Base-by-base conservation (phyloP, 1,140 invertebrate species). In the Sycophaga agraensis region DNA sequence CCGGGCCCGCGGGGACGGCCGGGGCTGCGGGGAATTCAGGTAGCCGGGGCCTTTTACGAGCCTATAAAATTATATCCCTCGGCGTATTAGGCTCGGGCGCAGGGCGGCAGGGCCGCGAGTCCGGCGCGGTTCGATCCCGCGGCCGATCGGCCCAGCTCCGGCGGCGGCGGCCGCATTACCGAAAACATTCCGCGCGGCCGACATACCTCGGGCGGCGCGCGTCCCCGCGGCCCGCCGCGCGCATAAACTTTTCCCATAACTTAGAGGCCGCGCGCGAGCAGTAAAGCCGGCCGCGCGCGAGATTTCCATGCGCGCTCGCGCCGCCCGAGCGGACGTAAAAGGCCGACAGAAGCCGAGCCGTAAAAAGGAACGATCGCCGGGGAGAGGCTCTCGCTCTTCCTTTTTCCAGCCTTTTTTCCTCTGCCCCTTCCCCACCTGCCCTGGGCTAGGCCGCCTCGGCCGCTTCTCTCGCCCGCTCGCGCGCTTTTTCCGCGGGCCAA, bases 211-310 rank as follows among this genome's bases (percentile, higher is more conserved):
- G 11, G 2, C 40, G 22, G 19, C 31, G 49, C 46, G 17, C 26
- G 24, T 28, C 9, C 39, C 19, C 43, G n/a, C 21, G 35, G 40
- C 45, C 45, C 55, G 67, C 56, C 64, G 67, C 64, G 67, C 66
- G 68, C 76, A 73, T 79, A 78, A 79, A 78, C 68, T 71, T 76
- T 73, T 70, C 66, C 66, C 70, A 69, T 75, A 73, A 73, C 70
- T 72, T 67, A 70, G 68, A 64, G 60, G 66, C 66, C 67, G 59
- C 57, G 57, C 69, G 57, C 69, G 57, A 71, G 70, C 74, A 72
- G 75, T 75, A 63, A 65, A 60, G 43, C 58, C 55, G 59, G 59
- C 48, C 63, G 69, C 61, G 72, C 76, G 72, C 72, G 68, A 74
- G 70, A 65, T 72, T 63, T 68, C 63, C 63, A 66, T 63, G 63